Evolutionary conservation across 2,113 vertebrate genomes (phyloP), one percentile per base, ranked within the genome.

Genomic region (Erinaceus europaeus): DNA sequence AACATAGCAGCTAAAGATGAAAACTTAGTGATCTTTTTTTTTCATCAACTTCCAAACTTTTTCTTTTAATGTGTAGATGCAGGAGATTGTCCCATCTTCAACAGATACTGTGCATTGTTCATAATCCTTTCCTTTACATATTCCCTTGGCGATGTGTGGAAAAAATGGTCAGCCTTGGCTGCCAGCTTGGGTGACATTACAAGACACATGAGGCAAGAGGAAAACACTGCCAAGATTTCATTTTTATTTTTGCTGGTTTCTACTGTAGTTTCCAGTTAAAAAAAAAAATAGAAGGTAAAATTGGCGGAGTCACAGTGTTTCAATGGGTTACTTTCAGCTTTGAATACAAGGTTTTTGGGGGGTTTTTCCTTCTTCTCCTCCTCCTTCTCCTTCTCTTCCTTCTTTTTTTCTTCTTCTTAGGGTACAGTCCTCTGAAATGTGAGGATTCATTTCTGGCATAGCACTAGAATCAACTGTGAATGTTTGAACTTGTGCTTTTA

Each of bases 231-330:
- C 92, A 94, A 92, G 48, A 91, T 68, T 90, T 92, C 48, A 0
- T 65, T 94, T 86, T 83, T 93, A 75, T 64, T 95, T 93, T 91
- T 90, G 50, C 73, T 88, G 59, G 57, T 94, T 71, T 90, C 80
- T 94, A 27, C 64, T 62, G 29, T 92, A 62, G 80, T 78, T 95
- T 93, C 64, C 84, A 88, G 81, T 77, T 44, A 88, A 93, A 79
- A 88, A 68, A 89, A 87, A 17, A 25, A 27, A 69, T 90, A 82
- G 78, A 83, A 90, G 76, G 83, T 88, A 77, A 90, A 86, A 27
- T 65, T 90, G 88, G 62, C 84, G 79, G 50, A 25, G 7, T 29
- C 64, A 89, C 32, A 25, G 48, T 73, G 36, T 85, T 38, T 92
- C 90, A 75, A 69, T 71, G 59, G 61, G 50, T 65, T 82, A 87